A percentile compares a stretch with the other conserved stretches of the same genome.
Evolutionary conservation across 2,888 invertebrate genomes (phyloP).

Genomic region (Achlya flavicornis): DNA sequence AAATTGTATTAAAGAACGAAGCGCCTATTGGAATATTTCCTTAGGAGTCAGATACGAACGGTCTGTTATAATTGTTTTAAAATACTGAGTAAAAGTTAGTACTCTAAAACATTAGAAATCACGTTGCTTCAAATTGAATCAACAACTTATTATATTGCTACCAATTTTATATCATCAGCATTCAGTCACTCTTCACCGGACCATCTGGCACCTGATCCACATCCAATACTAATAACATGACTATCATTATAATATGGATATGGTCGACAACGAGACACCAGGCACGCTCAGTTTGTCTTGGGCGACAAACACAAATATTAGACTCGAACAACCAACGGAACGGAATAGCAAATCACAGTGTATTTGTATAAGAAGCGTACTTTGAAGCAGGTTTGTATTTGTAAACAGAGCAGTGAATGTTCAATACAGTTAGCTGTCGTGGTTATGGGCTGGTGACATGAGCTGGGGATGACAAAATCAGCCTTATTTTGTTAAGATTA

Average conservation of each 20-base stretch:
- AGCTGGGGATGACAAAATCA: constrained; percentile 6
- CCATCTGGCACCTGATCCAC: neutral
- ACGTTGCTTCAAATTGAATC: no score
- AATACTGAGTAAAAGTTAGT: no score
- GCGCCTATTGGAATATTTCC: no score
- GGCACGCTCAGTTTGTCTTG: constrained; percentile 69
- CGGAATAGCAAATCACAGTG: constrained; percentile 78
- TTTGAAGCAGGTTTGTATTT: constrained; percentile 66
- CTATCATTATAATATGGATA: constrained; percentile 41
- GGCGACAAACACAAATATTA: constrained; percentile 79
- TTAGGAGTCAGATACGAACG: no score
- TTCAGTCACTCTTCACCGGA: neutral
- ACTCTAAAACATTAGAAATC: no score
- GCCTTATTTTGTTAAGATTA: neutral
- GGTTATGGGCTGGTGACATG: constrained; percentile 57
- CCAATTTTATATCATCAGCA: neutral
- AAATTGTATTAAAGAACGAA: no score
- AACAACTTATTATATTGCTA: neutral
- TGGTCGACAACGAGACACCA: constrained; percentile 48
- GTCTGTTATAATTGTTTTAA: no score
- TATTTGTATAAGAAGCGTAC: constrained; percentile 73
- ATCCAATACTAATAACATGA: constrained; percentile 18
- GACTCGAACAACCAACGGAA: constrained; percentile 67
- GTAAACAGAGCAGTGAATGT: constrained; percentile 71
- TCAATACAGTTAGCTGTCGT: constrained; percentile 74